Conservation (phyloP, 2,888 invertebrate genomes). For the Noctua janthe region DNA sequence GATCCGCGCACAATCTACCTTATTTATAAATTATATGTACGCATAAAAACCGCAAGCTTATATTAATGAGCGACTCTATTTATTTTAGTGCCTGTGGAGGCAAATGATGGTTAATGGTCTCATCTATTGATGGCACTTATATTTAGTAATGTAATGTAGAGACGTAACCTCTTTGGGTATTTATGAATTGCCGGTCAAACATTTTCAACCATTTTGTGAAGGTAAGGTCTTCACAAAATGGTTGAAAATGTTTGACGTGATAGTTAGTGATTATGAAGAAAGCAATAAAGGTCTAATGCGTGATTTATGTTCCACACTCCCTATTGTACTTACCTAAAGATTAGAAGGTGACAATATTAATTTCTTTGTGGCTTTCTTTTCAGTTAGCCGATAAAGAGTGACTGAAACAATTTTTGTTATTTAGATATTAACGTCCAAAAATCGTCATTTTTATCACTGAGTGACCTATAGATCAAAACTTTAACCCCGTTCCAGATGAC, state of each 20-base stretch:
- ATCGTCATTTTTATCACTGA: no score
- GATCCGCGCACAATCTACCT: conserved; percentile 13
- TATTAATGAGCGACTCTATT: conserved; percentile 14
- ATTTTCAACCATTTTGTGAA: not conserved
- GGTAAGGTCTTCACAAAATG: not conserved
- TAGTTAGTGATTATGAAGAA: not conserved
- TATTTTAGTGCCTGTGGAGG: not conserved
- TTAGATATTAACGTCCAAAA: no score
- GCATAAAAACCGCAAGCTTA: conserved; percentile 27
- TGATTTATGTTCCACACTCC: not conserved
- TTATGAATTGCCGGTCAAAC: not conserved
- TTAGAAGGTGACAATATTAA: not conserved
- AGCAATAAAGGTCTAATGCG: not conserved
- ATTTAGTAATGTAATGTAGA: no score
- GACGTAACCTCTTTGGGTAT: not conserved
- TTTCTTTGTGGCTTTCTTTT: not conserved
- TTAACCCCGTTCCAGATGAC: no score
- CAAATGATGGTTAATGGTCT: not conserved
- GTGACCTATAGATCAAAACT: no score
- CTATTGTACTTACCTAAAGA: not conserved
- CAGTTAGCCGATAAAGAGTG: not conserved
- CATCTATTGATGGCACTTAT: not conserved
- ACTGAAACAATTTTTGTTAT: no score
- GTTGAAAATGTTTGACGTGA: not conserved
- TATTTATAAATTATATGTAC: conserved; percentile 55